Evolutionary conservation across 2,888 invertebrate species (phyloP), one percentile per base, ranked within the genome.

Genomic region (Ommatoiulus sabulosus): DNA sequence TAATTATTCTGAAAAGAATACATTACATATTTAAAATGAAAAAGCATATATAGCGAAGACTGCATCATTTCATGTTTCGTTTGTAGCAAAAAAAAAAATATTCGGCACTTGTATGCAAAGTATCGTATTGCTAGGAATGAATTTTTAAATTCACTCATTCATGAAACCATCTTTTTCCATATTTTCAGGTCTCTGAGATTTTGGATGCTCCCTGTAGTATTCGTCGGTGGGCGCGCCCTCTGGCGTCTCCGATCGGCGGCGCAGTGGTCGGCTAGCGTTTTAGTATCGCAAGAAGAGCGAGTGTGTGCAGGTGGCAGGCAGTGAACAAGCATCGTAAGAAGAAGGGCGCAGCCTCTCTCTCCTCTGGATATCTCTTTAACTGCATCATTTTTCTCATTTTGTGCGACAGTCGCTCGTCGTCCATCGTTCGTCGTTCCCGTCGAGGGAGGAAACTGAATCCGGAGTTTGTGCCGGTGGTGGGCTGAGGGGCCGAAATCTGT

Each of bases 381-480:
- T 10, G n/a, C 72, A 24, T 72, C 72, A 57, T 63, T 63, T n/a
- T 10, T 10, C 12, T 24, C 1, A 8, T 12, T 72, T 72, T 24
- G 24, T 24, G 24, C 72, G 72, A 63, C 63, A n/a, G n/a, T 10
- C 12, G 3, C 6, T 72, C 24, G 24, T 24, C 24, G 24, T 24
- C 24, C 24, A 72, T 72, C 72, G 7, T 52, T 52, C 15, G 24
- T 72, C 72, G 7, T 52, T 15, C 52, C 52, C 52, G 52, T 15
- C 17, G 35, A 35, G 72, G 72, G 24, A 72, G 24, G 24, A 24
- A 12, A n/a, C 72, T n/a, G 24, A 72, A 24, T 72, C 24, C 24
- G 24, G 72, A 24, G 72, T 72, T 72, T 63, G 63, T 63, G 63
- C n/a, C 63, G 63, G 63, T 63, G 63, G 63, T 63, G 63, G 63